Percentiles rank a stretch among this genome's conserved stretches.
These are phyloP conservation scores for Electrona antarctica DNA, from an alignment of 2,113 vertebrate species.

Conservation along the genomic window DNA sequence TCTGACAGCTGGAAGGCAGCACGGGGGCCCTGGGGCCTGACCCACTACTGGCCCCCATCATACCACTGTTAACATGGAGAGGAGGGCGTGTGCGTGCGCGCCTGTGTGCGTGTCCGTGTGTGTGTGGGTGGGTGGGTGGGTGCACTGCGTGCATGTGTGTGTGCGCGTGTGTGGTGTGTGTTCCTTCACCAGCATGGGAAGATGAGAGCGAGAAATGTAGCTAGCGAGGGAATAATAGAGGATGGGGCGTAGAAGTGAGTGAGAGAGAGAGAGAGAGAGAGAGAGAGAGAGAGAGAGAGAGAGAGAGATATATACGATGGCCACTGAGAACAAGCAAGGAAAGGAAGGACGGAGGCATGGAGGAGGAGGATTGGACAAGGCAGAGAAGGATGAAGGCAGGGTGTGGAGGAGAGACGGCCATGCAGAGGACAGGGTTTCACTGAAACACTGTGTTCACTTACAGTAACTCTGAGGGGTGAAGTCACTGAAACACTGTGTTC, in stretches of 20 bases:
- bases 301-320: neutral
- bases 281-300: no score
- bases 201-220: neutral
- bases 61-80: neutral
- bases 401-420: neutral
- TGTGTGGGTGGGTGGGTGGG: neutral
- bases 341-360: neutral
- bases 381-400: neutral
- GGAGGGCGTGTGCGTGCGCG: neutral
- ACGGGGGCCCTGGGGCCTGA: neutral
- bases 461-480: no score
- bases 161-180: no score
- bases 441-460: no score
- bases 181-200: no score
- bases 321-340: neutral
- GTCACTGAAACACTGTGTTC: no score
- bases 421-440: neutral
- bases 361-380: neutral
- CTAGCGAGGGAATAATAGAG: neutral
- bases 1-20: neutral
- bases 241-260: no score
- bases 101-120: neutral
- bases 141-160: neutral
- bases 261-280: no score
- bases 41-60: neutral